A percentile compares a stretch with the other conserved stretches of the same genome.
phyloP scores from a whole-genome alignment of 2,888 invertebrate species.

The Drosophila cracens region DNA sequence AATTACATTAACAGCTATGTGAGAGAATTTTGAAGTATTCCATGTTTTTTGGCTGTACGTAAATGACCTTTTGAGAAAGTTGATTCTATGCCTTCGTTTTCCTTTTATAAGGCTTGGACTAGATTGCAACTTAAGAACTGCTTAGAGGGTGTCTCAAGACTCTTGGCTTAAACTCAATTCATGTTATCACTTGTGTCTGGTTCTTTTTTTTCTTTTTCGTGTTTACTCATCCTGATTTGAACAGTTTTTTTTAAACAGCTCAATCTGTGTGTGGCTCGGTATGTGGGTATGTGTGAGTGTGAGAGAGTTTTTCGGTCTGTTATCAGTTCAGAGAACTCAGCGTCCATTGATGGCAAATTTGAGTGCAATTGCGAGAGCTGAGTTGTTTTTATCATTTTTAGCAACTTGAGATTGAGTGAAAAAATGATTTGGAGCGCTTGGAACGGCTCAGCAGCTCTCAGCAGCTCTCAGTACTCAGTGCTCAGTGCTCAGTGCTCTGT shows the following conservation, averaged over 20 bases:
- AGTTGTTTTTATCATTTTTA: constrained; percentile 27
- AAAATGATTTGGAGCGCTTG: constrained; percentile 42
- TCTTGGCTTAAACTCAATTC: constrained; percentile 8
- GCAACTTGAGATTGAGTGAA: constrained; percentile 57
- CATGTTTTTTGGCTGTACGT: neutral
- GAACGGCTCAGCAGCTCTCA: constrained; percentile 37
- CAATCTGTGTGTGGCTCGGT: constrained; percentile 33
- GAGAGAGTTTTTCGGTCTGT: constrained; percentile 37
- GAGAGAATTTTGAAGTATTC: neutral
- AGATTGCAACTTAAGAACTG: constrained; percentile 5
- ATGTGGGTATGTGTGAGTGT: constrained; percentile 15
- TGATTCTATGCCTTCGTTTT: neutral
- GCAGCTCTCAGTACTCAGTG: neutral
- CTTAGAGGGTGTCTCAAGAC: constrained; percentile 13
- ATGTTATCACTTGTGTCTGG: constrained; percentile 49
- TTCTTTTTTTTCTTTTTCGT: constrained; percentile 3
- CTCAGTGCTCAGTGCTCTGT: neutral
- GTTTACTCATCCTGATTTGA: constrained; percentile 32
- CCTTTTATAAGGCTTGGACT: neutral
- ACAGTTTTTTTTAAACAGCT: constrained; percentile 64
- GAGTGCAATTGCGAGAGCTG: constrained; percentile 48
- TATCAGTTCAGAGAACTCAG: constrained; percentile 69
- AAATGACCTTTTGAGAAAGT: neutral
- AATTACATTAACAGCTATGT: neutral
- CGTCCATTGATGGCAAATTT: constrained; percentile 75